Evolutionary conservation across 2,113 vertebrate genomes (phyloP).

Genomic region (human): GRCh38 chr18:67281501-67282000

Average conservation of each 20-base stretch:
- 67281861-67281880: not conserved
- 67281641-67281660: not conserved
- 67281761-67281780: not conserved
- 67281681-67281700: not conserved
- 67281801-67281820: not conserved
- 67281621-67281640: not conserved
- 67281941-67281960: not conserved
- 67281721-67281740: not conserved
- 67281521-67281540: no score
- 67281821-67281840: not conserved
- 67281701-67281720: not conserved
- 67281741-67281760: not conserved
- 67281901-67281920: not conserved
- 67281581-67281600: not conserved
- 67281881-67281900: not conserved
- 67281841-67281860: not conserved
- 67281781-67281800: not conserved
- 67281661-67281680: rapidly evolving
- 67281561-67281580: not conserved
- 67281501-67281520: no score
- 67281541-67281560: no score
- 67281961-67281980: no score
- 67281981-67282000: not conserved
- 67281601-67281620: not conserved
- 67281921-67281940: not conserved